Conservation (phyloP, 2,113 vertebrate genomes). For the Gila orcuttii region DNA sequence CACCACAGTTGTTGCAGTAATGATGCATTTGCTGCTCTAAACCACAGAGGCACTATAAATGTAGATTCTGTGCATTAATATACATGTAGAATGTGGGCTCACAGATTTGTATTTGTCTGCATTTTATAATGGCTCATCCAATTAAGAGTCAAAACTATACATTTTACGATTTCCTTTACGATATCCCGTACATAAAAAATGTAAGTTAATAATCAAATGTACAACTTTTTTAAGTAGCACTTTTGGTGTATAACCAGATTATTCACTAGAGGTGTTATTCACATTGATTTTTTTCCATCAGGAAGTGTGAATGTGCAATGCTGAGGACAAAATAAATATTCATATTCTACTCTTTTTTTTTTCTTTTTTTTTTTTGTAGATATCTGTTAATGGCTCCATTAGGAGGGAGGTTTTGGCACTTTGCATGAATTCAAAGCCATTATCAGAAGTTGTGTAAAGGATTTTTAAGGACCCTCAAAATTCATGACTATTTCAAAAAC, state of each 20-base stretch:
- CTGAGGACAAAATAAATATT: not conserved
- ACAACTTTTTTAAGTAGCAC: not conserved
- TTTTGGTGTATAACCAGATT: not conserved
- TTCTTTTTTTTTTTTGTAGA: not conserved
- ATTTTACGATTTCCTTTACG: not conserved
- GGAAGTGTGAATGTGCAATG: conserved; percentile 13
- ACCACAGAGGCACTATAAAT: no score
- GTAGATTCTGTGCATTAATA: not conserved
- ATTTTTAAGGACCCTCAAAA: conserved; percentile 1
- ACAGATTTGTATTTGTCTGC: not conserved
- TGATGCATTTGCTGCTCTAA: no score
- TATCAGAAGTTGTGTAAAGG: not conserved
- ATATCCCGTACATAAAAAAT: not conserved
- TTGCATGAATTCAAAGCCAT: not conserved
- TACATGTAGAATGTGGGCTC: not conserved
- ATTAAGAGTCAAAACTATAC: not conserved
- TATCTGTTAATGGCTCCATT: not conserved
- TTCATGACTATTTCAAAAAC: conserved; percentile 6
- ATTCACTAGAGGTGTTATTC: not conserved
- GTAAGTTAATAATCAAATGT: not conserved
- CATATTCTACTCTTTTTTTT: not conserved
- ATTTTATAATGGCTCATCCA: not conserved
- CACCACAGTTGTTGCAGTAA: no score
- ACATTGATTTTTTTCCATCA: conserved; percentile 8
- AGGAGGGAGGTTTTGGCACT: not conserved